A percentile compares a stretch with the other conserved stretches of the same genome.
phyloP scores from a whole-genome alignment of 1,140 invertebrate species.

The Saccostrea glomerata region DNA sequence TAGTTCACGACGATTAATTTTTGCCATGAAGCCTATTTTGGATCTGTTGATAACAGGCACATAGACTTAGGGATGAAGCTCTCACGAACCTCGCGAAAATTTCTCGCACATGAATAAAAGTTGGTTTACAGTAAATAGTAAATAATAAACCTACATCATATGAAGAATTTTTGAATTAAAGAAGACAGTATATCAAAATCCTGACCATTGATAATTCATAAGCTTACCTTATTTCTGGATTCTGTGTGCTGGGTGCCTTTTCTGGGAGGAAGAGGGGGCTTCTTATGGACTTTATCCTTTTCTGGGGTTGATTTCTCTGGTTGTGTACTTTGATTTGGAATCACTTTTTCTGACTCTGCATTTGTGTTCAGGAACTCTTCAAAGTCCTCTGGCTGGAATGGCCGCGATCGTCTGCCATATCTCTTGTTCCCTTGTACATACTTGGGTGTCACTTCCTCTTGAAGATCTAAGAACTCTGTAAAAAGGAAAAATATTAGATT shows the following conservation, averaged over 20 bases:
- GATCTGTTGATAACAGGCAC: too few species aligned
- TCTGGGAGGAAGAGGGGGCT: not conserved
- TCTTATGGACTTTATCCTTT: not conserved
- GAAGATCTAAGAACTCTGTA: not conserved
- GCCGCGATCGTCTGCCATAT: constrained; percentile 49
- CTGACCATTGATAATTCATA: too few species aligned
- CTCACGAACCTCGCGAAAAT: too few species aligned
- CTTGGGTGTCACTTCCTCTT: constrained; percentile 33
- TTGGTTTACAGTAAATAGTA: too few species aligned
- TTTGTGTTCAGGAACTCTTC: constrained; percentile 30
- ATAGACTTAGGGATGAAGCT: too few species aligned
- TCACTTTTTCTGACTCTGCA: not conserved
- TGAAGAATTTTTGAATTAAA: too few species aligned
- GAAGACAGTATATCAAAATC: too few species aligned
- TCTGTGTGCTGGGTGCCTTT: not conserved
- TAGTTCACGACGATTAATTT: too few species aligned
- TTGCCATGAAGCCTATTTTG: too few species aligned
- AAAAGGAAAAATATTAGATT: not conserved
- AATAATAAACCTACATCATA: too few species aligned
- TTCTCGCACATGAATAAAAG: too few species aligned
- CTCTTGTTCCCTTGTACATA: constrained; percentile 44
- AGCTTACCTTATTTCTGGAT: not conserved
- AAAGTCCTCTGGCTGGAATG: constrained; percentile 47
- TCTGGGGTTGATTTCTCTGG: not conserved
- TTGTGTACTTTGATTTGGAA: not conserved